These are phyloP conservation scores for Terebella lapidaria DNA, from an alignment of 2,888 invertebrate genomes.

Conservation along the genomic window DNA sequence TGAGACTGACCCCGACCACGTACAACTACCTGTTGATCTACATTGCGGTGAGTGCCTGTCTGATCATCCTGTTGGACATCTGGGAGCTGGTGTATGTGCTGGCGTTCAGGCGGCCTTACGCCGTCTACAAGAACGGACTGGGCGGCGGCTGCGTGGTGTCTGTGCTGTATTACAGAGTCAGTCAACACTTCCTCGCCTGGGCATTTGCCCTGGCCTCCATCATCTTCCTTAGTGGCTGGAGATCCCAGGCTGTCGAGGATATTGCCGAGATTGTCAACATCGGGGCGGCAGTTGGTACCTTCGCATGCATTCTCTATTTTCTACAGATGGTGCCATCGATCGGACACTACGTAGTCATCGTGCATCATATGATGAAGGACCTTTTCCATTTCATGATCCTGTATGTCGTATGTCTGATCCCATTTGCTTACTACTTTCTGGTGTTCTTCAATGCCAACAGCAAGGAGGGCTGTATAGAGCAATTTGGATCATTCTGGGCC, in stretches of 20 bases:
- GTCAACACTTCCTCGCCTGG: not conserved
- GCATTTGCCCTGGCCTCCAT: not conserved
- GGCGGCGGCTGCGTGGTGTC: too few species aligned
- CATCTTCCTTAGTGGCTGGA: too few species aligned
- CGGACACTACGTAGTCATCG: constrained; percentile 13
- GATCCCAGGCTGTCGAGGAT: too few species aligned
- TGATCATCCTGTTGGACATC: too few species aligned
- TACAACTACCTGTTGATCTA: too few species aligned
- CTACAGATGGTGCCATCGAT: constrained; percentile 16
- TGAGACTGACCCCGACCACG: too few species aligned
- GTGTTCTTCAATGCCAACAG: constrained; percentile 4
- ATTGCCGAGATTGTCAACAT: too few species aligned
- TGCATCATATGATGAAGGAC: constrained; percentile 14
- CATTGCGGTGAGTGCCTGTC: too few species aligned
- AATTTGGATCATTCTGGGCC: not conserved
- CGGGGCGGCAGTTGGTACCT: not conserved
- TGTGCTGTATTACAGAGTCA: not conserved
- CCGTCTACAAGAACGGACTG: too few species aligned
- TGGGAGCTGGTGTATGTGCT: too few species aligned
- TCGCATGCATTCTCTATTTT: constrained; percentile 12
- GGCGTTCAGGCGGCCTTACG: too few species aligned
- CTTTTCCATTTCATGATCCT: constrained; percentile 14
- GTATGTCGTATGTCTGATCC: constrained; percentile 7
- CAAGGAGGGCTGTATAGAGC: constrained; percentile 6
- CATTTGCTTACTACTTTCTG: constrained; percentile 10